phyloP scores from a whole-genome alignment of 2,888 invertebrate genomes.

The Thera britannica region DNA sequence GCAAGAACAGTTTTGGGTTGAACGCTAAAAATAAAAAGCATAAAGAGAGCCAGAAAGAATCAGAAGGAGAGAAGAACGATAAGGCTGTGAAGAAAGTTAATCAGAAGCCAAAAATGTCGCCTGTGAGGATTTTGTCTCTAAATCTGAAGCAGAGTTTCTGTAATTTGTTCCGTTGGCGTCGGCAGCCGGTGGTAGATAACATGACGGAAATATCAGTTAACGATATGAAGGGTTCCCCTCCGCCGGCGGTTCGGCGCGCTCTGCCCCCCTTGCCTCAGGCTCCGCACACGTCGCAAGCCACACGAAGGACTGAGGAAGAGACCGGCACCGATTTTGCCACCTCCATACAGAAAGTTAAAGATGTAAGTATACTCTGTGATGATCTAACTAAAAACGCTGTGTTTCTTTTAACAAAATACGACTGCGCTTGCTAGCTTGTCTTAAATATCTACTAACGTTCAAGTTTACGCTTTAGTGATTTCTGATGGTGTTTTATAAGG shows the following conservation, averaged over 20 bases:
- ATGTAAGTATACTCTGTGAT: slow-evolving; percentile 86
- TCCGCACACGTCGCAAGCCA: slow-evolving; percentile 57
- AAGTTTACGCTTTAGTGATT: too few relatives aligned
- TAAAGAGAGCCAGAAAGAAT: slow-evolving; percentile 70
- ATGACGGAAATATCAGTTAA: slow-evolving; percentile 52
- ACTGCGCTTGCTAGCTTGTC: too few relatives aligned
- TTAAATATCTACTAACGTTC: too few relatives aligned
- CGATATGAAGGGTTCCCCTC: slow-evolving; percentile 62
- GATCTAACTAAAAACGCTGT: not conserved
- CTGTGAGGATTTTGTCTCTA: slow-evolving; percentile 87
- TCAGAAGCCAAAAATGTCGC: slow-evolving; percentile 86
- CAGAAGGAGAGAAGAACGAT: slow-evolving; percentile 77
- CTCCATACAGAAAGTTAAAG: slow-evolving; percentile 96
- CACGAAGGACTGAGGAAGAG: slow-evolving; percentile 65
- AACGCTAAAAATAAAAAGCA: slow-evolving; percentile 87
- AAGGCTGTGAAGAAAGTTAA: slow-evolving; percentile 60
- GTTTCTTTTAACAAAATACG: too few relatives aligned
- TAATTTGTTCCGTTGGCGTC: slow-evolving; percentile 91
- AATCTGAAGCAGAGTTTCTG: slow-evolving; percentile 94
- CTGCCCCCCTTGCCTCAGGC: slow-evolving; percentile 75
- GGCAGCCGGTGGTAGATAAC: slow-evolving; percentile 58
- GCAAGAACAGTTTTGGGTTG: slow-evolving; percentile 84
- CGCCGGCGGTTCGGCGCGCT: slow-evolving; percentile 72
- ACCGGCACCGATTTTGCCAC: slow-evolving; percentile 93
- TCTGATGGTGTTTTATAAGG: too few relatives aligned